Evolutionary conservation across 2,888 invertebrate genomes (phyloP).

Genomic region (Macropis europaea): DNA sequence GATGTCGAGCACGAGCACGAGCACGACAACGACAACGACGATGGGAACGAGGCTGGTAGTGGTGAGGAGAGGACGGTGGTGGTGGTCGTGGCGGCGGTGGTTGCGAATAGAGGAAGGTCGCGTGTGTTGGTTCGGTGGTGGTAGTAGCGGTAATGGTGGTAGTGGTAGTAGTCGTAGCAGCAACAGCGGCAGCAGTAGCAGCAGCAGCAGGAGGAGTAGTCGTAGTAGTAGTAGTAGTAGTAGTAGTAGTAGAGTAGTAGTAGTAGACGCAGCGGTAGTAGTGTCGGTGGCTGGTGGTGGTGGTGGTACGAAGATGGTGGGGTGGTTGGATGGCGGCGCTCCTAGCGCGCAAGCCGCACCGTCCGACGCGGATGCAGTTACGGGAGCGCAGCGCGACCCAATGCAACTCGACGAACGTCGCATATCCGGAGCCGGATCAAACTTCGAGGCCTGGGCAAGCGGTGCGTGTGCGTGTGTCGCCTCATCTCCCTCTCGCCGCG

Average conservation of each 20-base stretch:
- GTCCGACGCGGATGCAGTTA: conserved; percentile 79
- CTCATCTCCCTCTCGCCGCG: conserved; percentile 53
- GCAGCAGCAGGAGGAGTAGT: conserved; percentile 36
- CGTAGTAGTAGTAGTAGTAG: conserved; percentile 39
- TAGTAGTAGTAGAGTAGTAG: conserved; percentile 33
- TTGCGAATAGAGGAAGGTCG: conserved; percentile 45
- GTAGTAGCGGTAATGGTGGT: conserved; percentile 31
- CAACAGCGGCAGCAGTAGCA: conserved; percentile 20
- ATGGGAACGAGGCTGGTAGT: conserved; percentile 17
- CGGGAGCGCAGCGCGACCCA: conserved; percentile 80
- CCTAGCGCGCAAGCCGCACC: conserved; percentile 77
- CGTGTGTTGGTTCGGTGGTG: conserved; percentile 40
- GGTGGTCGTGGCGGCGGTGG: conserved; percentile 30
- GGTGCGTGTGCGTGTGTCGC: conserved; percentile 65
- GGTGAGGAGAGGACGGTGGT: conserved; percentile 32
- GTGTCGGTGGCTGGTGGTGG: conserved; percentile 47
- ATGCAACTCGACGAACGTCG: conserved; percentile 75
- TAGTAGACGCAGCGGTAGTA: conserved; percentile 37
- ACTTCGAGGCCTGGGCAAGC: conserved; percentile 66
- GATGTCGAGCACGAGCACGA: background rate
- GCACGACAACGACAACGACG: conserved; percentile 6
- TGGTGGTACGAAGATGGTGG: conserved; percentile 62
- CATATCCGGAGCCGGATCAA: conserved; percentile 72
- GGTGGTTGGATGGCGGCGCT: conserved; percentile 77
- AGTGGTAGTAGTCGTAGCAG: conserved; percentile 13